These are phyloP conservation scores for Chrysina gloriosa DNA, from an alignment of 2,888 invertebrate species.

Conservation along the genomic window DNA sequence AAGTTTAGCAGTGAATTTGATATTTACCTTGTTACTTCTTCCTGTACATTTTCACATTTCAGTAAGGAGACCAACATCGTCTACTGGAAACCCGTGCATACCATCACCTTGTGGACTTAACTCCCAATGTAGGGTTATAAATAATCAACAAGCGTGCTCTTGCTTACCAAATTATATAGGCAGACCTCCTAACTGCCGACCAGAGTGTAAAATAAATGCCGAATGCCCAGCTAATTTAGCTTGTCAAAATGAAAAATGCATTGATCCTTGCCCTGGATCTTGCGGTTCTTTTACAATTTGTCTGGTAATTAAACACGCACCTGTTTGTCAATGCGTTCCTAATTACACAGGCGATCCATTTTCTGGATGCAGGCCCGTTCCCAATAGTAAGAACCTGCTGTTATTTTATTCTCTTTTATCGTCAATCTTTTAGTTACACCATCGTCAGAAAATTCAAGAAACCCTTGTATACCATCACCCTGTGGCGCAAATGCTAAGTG, in stretches of 20 bases:
- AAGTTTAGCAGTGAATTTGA: constrained; percentile 39
- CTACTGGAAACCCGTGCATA: constrained; percentile 69
- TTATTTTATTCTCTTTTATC: no score
- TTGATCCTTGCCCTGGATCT: constrained; percentile 82
- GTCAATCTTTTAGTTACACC: constrained; percentile 63
- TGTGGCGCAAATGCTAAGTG: constrained; percentile 78
- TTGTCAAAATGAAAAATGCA: constrained; percentile 82
- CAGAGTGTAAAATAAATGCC: constrained; percentile 77
- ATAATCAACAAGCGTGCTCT: constrained; percentile 70
- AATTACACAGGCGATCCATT: constrained; percentile 79
- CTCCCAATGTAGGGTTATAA: constrained; percentile 71
- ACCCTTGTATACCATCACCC: constrained; percentile 74
- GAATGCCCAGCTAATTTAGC: constrained; percentile 82
- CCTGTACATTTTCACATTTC: constrained; percentile 53
- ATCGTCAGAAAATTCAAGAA: constrained; percentile 64
- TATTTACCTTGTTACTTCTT: constrained; percentile 39
- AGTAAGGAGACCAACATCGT: constrained; percentile 50
- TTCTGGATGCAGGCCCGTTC: constrained; percentile 68
- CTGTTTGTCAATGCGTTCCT: constrained; percentile 79
- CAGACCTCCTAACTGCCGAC: constrained; percentile 72
- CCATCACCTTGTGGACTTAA: constrained; percentile 76
- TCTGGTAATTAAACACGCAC: constrained; percentile 80
- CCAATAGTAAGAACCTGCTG: constrained; percentile 68
- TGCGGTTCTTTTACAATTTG: constrained; percentile 82
- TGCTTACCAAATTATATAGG: constrained; percentile 72